Evolutionary conservation across 2,888 invertebrate species (phyloP).

Genomic region (Coenonympha glycerion): DNA sequence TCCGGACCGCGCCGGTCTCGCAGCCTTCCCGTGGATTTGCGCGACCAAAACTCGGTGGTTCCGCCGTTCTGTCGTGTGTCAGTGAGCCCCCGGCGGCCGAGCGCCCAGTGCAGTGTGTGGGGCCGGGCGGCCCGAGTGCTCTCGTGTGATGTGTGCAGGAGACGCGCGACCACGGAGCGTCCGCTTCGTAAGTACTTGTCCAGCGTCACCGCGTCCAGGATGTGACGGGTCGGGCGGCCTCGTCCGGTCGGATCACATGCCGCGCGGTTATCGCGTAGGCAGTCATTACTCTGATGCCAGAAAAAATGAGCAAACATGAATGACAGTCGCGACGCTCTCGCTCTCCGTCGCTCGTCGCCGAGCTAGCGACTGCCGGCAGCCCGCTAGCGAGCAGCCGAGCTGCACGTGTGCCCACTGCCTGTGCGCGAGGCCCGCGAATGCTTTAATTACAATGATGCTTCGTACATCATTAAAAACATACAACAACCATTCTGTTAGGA

Average conservation of each 20-base stretch:
- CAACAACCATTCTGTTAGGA: slow-evolving; percentile 4
- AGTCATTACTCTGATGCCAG: slow-evolving; percentile 44
- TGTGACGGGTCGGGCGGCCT: slow-evolving; percentile 34
- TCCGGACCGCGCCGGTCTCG: slow-evolving; percentile 79
- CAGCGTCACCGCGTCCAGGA: slow-evolving; percentile 37
- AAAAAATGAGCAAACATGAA: slow-evolving; percentile 57
- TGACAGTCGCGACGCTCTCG: slow-evolving; percentile 41
- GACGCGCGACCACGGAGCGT: slow-evolving; percentile 68
- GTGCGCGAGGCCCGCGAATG: slow-evolving; percentile 33
- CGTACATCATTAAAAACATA: slow-evolving; percentile 22
- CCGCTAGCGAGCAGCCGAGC: slow-evolving; percentile 47
- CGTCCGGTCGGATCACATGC: slow-evolving; percentile 40
- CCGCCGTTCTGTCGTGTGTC: slow-evolving; percentile 64
- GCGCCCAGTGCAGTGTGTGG: slow-evolving; percentile 66
- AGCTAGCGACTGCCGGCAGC: slow-evolving; percentile 45
- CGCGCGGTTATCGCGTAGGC: slow-evolving; percentile 42
- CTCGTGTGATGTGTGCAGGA: slow-evolving; percentile 71
- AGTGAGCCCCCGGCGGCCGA: slow-evolving; percentile 58
- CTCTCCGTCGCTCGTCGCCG: slow-evolving; percentile 48
- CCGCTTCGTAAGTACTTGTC: slow-evolving; percentile 66
- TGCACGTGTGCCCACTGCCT: slow-evolving; percentile 54
- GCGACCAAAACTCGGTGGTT: slow-evolving; percentile 72
- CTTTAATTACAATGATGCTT: slow-evolving; percentile 39
- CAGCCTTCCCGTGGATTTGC: slow-evolving; percentile 77
- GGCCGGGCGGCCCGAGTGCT: slow-evolving; percentile 65